Evolutionary conservation across 2,888 invertebrate genomes (phyloP).

Genomic region (Stramonita haemastoma): DNA sequence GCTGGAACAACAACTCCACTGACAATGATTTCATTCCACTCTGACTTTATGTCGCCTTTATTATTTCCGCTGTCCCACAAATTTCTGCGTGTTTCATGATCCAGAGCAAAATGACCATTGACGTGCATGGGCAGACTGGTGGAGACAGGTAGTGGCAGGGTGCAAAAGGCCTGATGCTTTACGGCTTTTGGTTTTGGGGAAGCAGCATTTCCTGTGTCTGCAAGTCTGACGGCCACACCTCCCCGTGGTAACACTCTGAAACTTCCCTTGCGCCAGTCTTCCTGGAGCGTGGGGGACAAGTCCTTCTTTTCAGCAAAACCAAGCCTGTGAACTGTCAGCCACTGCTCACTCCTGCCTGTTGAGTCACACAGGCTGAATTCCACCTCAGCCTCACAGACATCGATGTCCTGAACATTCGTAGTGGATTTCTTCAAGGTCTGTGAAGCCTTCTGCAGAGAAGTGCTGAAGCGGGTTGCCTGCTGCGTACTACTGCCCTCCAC

Average conservation of each 20-base stretch:
- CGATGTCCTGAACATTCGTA: background rate
- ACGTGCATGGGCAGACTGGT: constrained; percentile 65
- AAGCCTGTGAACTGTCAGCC: constrained; percentile 63
- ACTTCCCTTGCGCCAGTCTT: constrained; percentile 53
- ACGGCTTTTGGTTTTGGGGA: background rate
- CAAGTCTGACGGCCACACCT: constrained; percentile 57
- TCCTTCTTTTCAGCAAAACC: constrained; percentile 54
- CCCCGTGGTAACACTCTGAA: constrained; percentile 60
- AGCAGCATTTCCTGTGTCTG: background rate
- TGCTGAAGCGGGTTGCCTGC: background rate
- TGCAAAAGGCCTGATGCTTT: constrained; percentile 59
- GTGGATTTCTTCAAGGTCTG: background rate
- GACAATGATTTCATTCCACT: constrained; percentile 70
- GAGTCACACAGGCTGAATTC: background rate
- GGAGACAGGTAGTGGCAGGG: constrained; percentile 63
- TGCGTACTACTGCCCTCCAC: constrained; percentile 34
- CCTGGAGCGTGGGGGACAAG: constrained; percentile 50
- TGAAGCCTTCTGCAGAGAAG: background rate
- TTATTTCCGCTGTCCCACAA: constrained; percentile 39
- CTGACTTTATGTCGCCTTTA: constrained; percentile 39
- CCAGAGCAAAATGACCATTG: constrained; percentile 66
- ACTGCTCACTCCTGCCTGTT: constrained; percentile 46
- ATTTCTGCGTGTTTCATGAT: constrained; percentile 61
- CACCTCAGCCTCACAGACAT: background rate
- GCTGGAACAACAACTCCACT: constrained; percentile 64